These are phyloP conservation scores for Nesidiocoris tenuis DNA, from an alignment of 2,888 invertebrate species.

Conservation along the genomic window DNA sequence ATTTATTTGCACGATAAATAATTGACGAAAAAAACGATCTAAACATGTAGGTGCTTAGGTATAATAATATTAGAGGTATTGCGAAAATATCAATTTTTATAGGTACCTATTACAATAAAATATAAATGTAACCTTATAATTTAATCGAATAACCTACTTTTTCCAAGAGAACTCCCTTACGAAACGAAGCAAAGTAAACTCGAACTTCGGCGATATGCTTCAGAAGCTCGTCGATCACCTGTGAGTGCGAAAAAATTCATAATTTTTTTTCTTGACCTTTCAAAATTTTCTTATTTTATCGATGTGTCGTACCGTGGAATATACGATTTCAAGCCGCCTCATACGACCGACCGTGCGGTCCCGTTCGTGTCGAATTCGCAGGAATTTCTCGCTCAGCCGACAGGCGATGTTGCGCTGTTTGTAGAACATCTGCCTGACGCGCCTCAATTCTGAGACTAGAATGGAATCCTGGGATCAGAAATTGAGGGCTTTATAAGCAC, in stretches of 20 bases:
- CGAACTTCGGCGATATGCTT: constrained; percentile 37
- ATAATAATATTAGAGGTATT: no score
- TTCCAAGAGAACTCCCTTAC: constrained; percentile 23
- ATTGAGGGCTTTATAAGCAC: not conserved
- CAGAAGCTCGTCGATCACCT: constrained; percentile 36
- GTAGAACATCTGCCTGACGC: constrained; percentile 32
- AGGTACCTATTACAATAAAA: no score
- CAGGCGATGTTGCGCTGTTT: constrained; percentile 32
- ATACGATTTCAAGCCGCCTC: constrained; percentile 27
- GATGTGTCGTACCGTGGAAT: constrained; percentile 22
- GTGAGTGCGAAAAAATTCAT: not conserved
- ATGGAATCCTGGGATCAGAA: constrained; percentile 4
- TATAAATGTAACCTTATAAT: no score
- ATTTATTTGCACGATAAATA: no score
- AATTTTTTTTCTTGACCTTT: not conserved
- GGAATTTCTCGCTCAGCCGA: constrained; percentile 35
- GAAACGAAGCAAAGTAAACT: constrained; percentile 30
- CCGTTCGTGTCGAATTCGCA: constrained; percentile 13
- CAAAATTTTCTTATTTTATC: not conserved
- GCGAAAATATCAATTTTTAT: no score
- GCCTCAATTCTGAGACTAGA: constrained; percentile 29
- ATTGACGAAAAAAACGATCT: no score
- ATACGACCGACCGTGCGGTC: not conserved
- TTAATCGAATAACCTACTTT: constrained; percentile 18
- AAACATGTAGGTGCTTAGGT: no score